Conservation (phyloP, 2,113 vertebrate genomes). For the Myotis yumanensis region DNA sequence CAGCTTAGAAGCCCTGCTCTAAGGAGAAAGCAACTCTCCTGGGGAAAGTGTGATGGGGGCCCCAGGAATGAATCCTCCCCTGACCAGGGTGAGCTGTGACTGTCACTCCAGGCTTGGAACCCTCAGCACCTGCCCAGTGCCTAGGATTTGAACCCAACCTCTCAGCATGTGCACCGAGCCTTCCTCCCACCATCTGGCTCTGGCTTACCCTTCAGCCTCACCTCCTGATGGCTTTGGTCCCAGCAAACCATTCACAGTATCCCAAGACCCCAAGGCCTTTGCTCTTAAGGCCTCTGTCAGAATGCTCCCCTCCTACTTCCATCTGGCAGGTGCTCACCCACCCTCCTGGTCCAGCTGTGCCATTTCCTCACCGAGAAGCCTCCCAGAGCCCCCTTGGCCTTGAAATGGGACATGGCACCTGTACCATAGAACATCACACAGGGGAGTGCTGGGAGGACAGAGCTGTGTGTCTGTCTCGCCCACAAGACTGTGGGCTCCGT, state of each 20-base stretch:
- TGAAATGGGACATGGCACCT: not conserved
- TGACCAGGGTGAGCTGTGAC: not conserved
- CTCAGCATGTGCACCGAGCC: rapidly evolving
- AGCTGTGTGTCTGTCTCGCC: not conserved
- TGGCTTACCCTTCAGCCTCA: not conserved
- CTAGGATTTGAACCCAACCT: not conserved
- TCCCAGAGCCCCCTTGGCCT: no score
- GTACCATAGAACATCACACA: not conserved
- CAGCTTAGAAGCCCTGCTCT: not conserved
- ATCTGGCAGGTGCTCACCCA: not conserved
- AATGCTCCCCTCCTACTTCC: not conserved
- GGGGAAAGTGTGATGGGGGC: not conserved
- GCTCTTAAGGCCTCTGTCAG: not conserved
- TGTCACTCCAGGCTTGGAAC: not conserved
- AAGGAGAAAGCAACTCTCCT: not conserved
- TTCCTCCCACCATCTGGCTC: not conserved
- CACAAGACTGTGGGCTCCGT: not conserved
- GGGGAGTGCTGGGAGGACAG: not conserved
- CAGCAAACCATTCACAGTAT: not conserved
- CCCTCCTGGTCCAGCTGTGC: not conserved
- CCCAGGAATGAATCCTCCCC: not conserved
- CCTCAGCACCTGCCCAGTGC: not conserved
- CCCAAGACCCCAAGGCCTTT: not conserved
- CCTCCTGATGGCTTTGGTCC: not conserved
- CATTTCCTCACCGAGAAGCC: not conserved